Evolutionary conservation across 2,888 invertebrate species (phyloP), one percentile per base, ranked within the genome.

Genomic region (Stenichneumon culpator): DNA sequence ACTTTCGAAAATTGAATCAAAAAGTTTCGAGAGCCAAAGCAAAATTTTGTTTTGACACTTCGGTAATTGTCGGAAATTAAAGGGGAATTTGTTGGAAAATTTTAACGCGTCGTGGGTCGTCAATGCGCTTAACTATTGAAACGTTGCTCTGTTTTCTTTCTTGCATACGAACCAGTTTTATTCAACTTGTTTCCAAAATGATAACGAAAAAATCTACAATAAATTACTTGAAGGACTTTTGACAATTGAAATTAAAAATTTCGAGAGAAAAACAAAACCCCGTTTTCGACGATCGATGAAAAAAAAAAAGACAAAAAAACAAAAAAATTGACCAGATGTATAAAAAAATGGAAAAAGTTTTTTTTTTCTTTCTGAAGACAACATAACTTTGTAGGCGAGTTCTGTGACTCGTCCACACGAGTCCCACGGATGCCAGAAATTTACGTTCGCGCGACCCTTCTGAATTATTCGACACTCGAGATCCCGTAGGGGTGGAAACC

Each of bases 381-480:
- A 32, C 28, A 28, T 32, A 32, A 63, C 63, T 63, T 63, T 63
- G 63, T 28, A 32, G 28, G 32, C 25, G 36, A 65, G 50, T 79
- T 69, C 22, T 65, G 60, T 63, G 65, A 57, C 78, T 69, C 68
- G 63, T 54, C n/a, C n/a, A n/a, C n/a, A n/a, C n/a, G 74, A 74
- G n/a, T 22, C 22, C 14, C 69, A 54, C 16, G 57, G 74, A 78
- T 72, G 78, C 74, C 60, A 54, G 63, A 81, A 82, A 67, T 79
- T 79, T 70, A 79, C 74, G 74, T 69, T 79, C 82, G 54, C 39
- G 73, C 50, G 50, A 79, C 50, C 69, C 22, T 75, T 82, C 74
- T 85, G 69, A 82, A 85, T 85, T 85, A 36, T 54, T 36, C 32
- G 54, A 72, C 22, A 54, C 52, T 54, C 73, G 67, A 74, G 74